Evolutionary conservation across 2,888 invertebrate species (phyloP), one percentile per base, ranked within the genome.

Genomic region (Diaperis boleti): DNA sequence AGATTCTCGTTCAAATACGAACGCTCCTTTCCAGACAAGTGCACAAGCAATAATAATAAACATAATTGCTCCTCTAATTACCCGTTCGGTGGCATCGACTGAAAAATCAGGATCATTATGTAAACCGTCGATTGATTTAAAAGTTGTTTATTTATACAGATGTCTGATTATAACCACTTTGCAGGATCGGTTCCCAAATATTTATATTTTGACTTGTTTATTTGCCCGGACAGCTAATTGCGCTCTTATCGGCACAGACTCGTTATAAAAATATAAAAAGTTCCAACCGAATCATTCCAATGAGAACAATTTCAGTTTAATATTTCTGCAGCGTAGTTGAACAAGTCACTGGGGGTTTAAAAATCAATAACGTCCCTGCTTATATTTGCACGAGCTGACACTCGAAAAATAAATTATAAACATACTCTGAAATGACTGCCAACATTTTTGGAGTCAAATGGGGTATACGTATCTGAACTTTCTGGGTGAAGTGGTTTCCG

Each of bases 141-240:
- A 35, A 20, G 54, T 17, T 52, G 50, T 60, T 60, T 60, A 54
- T 60, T 60, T 60, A 44, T 15, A 35, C 41, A 44, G 54, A 17
- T 59, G 59, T 14, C 20, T 31, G n/a, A 37, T 42, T 13, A 35
- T 33, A 37, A 37, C 45, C 44, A 44, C 37, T 47, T 18, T 44
- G 39, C 39, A 13, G 26, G 22, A 47, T 31, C 15, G 14, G 18
- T 37, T 39, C 17, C 13, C 31, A 59, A 59, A 59, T 39, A 59
- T 59, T 59, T 59, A 20, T 26, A 35, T 50, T 35, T 4, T 8
- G 39, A 14, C 18, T 15, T 11, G 39, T 39, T 39, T 39, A 39
- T 15, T 39, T 39, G 14, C 39, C 39, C 11, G 4, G 39, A 5
- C 18, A 42, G 4, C 8, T 8, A 39, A 41, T 14, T 41, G 41